phyloP scores from a whole-genome alignment of 2,113 vertebrate genomes.

The Coryphaenoides rupestris region DNA sequence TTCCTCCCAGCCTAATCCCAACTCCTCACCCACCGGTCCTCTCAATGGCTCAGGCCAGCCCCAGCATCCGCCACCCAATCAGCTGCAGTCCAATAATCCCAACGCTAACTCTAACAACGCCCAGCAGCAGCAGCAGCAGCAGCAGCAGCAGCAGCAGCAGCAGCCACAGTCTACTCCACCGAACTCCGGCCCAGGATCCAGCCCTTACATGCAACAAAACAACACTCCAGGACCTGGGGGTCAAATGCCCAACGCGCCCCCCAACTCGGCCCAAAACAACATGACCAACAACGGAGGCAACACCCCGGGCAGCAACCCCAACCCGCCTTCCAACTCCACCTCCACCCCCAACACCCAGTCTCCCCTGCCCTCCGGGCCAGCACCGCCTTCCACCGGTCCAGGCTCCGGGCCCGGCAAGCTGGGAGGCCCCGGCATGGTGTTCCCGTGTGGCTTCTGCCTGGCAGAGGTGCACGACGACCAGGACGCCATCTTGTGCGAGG shows the following conservation, averaged over 20 bases:
- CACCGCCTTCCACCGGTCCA: constrained; percentile 62
- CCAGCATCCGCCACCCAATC: constrained; percentile 68
- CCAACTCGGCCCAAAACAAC: constrained; percentile 70
- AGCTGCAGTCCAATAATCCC: constrained; percentile 69
- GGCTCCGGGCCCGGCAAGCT: constrained; percentile 68
- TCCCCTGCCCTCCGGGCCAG: constrained; percentile 62
- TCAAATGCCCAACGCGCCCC: constrained; percentile 61
- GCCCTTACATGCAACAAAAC: constrained; percentile 82
- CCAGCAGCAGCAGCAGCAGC: constrained; percentile 61
- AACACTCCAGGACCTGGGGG: constrained; percentile 62
- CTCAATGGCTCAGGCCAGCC: constrained; percentile 73
- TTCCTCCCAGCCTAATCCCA: constrained; percentile 71
- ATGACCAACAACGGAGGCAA: constrained; percentile 71
- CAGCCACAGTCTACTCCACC: constrained; percentile 72
- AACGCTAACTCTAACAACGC: constrained; percentile 72
- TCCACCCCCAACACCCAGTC: constrained; percentile 76
- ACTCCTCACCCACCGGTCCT: constrained; percentile 73
- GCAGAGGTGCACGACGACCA: constrained; percentile 95
- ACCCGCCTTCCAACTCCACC: constrained; percentile 74
- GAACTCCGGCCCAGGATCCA: constrained; percentile 72
- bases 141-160: constrained; percentile 40
- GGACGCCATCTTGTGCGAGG: constrained; percentile 94
- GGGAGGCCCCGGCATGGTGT: constrained; percentile 79
- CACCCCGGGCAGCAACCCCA: constrained; percentile 71
- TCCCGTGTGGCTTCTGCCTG: constrained; percentile 89